Percentiles rank a stretch among this genome's conserved stretches.
phyloP scores from a whole-genome alignment of 2,888 invertebrate species.

The Xanthorhoe designata region DNA sequence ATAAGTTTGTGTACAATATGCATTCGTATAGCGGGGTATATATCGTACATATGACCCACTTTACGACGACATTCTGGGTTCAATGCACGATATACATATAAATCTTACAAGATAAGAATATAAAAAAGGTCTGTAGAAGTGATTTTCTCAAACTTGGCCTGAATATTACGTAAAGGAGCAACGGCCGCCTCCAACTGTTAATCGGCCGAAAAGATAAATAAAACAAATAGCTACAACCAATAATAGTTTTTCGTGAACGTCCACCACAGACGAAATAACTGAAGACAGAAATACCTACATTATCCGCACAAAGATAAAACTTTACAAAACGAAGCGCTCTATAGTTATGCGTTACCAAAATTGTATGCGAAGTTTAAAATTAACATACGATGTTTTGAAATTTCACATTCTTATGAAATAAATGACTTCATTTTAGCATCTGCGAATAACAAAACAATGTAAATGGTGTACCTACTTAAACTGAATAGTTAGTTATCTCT shows the following conservation, averaged over 20 bases:
- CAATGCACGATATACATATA: constrained; percentile 51
- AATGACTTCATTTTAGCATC: constrained; percentile 25
- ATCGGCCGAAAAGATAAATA: constrained; percentile 58
- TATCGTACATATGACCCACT: constrained; percentile 14
- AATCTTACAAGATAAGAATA: constrained; percentile 46
- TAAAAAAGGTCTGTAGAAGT: constrained; percentile 26
- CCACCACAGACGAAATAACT: constrained; percentile 43
- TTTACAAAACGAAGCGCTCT: no score
- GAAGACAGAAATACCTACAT: constrained; percentile 57
- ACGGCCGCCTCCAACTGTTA: constrained; percentile 60
- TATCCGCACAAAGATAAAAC: no score
- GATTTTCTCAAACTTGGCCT: constrained; percentile 25
- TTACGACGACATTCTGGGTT: constrained; percentile 36
- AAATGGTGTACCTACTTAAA: constrained; percentile 21
- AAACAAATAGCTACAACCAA: constrained; percentile 60
- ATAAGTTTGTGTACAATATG: constrained; percentile 5
- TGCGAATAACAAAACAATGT: constrained; percentile 19
- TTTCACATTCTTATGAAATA: constrained; percentile 24
- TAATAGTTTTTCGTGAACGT: constrained; percentile 61
- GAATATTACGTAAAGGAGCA: constrained; percentile 62
- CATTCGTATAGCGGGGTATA: no score
- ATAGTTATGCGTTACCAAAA: background rate
- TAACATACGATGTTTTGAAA: constrained; percentile 25
- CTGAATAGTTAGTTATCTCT: constrained; percentile 13
- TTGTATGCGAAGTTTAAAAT: constrained; percentile 23